Base-by-base conservation (phyloP, 2,888 invertebrate species). In the Drosophila aldrichi region DNA sequence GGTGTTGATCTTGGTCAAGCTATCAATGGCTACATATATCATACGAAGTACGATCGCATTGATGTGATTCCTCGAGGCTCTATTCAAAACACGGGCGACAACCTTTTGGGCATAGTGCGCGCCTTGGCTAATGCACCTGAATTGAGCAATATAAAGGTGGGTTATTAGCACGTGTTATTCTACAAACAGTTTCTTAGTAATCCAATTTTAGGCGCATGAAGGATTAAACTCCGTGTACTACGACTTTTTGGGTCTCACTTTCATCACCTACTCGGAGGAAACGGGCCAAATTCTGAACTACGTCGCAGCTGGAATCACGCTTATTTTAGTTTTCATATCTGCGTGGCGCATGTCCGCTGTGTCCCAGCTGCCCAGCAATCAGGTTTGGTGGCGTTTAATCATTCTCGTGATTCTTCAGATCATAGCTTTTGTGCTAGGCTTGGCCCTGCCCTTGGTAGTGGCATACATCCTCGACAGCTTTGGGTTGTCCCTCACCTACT, bases 1-100 rank as follows among this genome's bases (percentile, higher is more conserved):
- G 96, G 96, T 16, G 89, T 97, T 48, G 97, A 97, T 92, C 94
- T 97, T 83, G 97, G 96, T 0, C 96, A 96, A 20, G 62, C 69
- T 9, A 38, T 95, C 56, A 96, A 96, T 93, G 96, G 96, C 0
- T 95, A 95, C 90, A 95, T 96, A 16, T 96, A 97, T 91, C 96
- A 97, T 92, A 96, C 97, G 0, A 94, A 95, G 48, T 95, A 95
- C 92, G 97, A 97, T 91, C 92, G 91, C 38, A 94, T 94, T 0
- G 93, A 94, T 2, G 92, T 95, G 7, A 94, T 97, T 29, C 94
- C 94, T 14, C 90, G 94, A 0, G 96, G 96, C 0, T 95, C 96
- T 3, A 90, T 96, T 25, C 97, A 97, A 91, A 93, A 95, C 77
- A 95, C 96, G 10, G 97, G 96, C 0, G 95, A 96, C 67, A 96